A percentile compares a stretch with the other conserved stretches of the same genome.
phyloP scores from a whole-genome alignment of 2,113 vertebrate species.

The Bambusicola thoracicus region DNA sequence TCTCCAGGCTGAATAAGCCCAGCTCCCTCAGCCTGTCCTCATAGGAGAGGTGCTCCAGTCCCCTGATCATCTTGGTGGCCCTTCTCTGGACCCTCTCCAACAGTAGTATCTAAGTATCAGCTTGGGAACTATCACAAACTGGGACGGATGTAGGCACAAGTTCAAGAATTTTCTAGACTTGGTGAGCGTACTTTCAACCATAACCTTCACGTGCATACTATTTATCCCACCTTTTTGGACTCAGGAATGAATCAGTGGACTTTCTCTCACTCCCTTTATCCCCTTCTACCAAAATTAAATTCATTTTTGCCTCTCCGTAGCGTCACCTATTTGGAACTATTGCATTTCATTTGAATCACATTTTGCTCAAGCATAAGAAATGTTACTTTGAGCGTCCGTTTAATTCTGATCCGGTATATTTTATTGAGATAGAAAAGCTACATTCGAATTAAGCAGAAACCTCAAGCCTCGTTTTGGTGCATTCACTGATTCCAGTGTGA shows the following conservation, averaged over 20 bases:
- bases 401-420: not conserved
- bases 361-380: not conserved
- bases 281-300: not conserved
- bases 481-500: not conserved
- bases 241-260: not conserved
- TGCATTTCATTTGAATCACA: not conserved
- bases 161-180: not conserved
- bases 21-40: too few relatives aligned
- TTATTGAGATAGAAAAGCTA: not conserved
- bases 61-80: too few relatives aligned
- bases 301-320: not conserved
- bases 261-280: not conserved
- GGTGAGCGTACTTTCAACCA: not conserved
- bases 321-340: not conserved
- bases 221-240: not conserved
- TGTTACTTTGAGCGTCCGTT: not conserved
- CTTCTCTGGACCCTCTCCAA: too few relatives aligned
- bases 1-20: too few relatives aligned
- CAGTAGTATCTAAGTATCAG: not conserved
- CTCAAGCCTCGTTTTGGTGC: not conserved
- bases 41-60: too few relatives aligned
- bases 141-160: not conserved
- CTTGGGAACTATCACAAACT: not conserved
- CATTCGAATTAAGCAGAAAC: not conserved
- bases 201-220: accelerated